A percentile compares a stretch with the other conserved stretches of the same genome.
These are phyloP conservation scores for Drosophila nannoptera DNA, from an alignment of 1,140 invertebrate genomes.

Conservation along the genomic window DNA sequence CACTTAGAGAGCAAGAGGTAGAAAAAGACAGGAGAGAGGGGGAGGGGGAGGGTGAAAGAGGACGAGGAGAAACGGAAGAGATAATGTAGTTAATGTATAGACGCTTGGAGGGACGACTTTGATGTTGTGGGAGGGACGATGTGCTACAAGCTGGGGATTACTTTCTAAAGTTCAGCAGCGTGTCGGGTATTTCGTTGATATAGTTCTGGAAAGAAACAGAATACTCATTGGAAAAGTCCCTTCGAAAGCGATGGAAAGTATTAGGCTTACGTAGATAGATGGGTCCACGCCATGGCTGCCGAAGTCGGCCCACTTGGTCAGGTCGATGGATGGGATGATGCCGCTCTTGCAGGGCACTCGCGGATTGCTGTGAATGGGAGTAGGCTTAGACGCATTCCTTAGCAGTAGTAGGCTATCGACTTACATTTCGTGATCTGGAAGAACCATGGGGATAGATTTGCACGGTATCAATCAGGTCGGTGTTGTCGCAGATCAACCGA, in stretches of 20 bases:
- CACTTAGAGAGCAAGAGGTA: no score
- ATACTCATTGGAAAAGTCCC: neutral
- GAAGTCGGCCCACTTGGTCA: slow-evolving; percentile 92
- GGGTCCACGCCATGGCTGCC: slow-evolving; percentile 79
- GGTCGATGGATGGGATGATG: slow-evolving; percentile 90
- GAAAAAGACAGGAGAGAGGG: no score
- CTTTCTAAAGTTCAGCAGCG: slow-evolving; percentile 75
- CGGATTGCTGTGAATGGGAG: slow-evolving; percentile 85
- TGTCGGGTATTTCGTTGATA: slow-evolving; percentile 78
- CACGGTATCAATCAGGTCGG: slow-evolving; percentile 93
- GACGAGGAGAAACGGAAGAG: slow-evolving; percentile 1
- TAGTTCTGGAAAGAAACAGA: slow-evolving; percentile 65
- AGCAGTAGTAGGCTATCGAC: slow-evolving; percentile 68
- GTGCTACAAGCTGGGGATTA: slow-evolving; percentile 44
- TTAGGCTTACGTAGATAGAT: slow-evolving; percentile 83
- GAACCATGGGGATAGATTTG: slow-evolving; percentile 96
- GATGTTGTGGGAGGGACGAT: no score
- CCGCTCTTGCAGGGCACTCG: slow-evolving; percentile 93
- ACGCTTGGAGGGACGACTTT: no score
- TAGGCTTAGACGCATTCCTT: neutral
- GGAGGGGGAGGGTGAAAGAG: slow-evolving; percentile 5
- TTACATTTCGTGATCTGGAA: slow-evolving; percentile 95
- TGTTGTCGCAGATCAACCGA: slow-evolving; percentile 96
- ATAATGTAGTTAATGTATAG: slow-evolving; percentile 11
- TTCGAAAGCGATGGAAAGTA: neutral